Evolutionary conservation across 2,888 invertebrate species (phyloP), one percentile per base, ranked within the genome.

Genomic region (Agelastica alni): DNA sequence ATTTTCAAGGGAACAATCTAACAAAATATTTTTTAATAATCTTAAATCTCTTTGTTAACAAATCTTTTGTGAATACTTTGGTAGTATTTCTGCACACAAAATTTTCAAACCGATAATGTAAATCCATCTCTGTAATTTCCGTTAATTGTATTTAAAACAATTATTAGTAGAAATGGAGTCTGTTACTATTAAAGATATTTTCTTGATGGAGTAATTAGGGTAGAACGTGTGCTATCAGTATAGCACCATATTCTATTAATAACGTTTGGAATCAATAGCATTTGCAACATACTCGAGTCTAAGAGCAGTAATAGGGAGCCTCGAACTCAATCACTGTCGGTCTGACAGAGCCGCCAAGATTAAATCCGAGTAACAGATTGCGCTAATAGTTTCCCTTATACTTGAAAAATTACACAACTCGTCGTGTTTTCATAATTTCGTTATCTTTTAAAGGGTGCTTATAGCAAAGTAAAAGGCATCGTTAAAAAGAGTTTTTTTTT

Each of bases 241-340:
- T 42, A 44, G 53, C 31, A 51, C 47, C 45, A 42, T 12, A 43
- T 39, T 60, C 58, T 56, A 61, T 63, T 60, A 63, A 63, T 59
- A 63, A 56, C 53, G 54, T 52, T 51, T 52, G 45, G 17, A 63
- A 62, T 63, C 63, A 51, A 63, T 62, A 59, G 48, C 56, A 49
- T 26, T 37, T 43, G 53, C 53, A 58, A 48, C 60, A 61, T 57
- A 56, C 52, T 61, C 59, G 16, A 37, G 59, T 39, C 58, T 41
- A 14, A 49, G 18, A 56, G 59, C 63, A 60, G 61, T 66, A 63
- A 66, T 48, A 53, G 58, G 51, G 60, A 58, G 57, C 58, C 48
- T 58, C 62, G 56, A 64, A 63, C 63, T 65, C 64, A 63, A 67
- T 67, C 65, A 63, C 63, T 64, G 65, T 62, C 66, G 63, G 55